These are phyloP conservation scores for Frankliniella fusca DNA, from an alignment of 2,888 invertebrate species.

Conservation along the genomic window DNA sequence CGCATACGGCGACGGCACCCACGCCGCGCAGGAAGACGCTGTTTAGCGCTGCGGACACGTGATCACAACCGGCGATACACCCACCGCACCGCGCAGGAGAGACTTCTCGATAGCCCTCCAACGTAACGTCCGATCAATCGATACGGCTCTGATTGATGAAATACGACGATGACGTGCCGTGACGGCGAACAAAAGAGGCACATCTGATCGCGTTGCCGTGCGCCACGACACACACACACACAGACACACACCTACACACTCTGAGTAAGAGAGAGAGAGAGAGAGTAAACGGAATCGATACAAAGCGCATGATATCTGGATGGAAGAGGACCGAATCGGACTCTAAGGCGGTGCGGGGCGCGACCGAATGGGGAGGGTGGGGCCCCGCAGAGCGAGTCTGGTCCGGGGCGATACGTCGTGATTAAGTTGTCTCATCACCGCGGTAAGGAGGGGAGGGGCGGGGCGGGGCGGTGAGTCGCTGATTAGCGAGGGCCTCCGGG, in stretches of 20 bases:
- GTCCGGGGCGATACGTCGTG: not conserved
- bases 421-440: slow-evolving; percentile 21
- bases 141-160: not conserved
- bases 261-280: no score
- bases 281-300: no score
- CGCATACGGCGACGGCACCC: not conserved
- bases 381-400: no score
- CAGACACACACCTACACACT: no score
- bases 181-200: not conserved
- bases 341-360: no score
- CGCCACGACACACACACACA: slow-evolving; percentile 20
- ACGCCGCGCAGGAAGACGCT: not conserved
- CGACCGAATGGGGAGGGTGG: no score
- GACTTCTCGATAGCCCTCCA: not conserved
- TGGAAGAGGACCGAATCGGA: no score
- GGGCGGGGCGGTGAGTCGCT: not conserved
- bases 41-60: not conserved
- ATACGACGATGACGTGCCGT: not conserved
- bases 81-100: not conserved
- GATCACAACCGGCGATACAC: no score
- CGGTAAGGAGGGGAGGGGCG: not conserved
- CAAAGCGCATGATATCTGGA: no score
- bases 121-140: not conserved
- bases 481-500: slow-evolving; percentile 2
- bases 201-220: not conserved